A percentile compares a stretch with the other conserved stretches of the same genome.
Conservation (phyloP, 2,113 vertebrate species). For the Gavialis gangeticus region DNA sequence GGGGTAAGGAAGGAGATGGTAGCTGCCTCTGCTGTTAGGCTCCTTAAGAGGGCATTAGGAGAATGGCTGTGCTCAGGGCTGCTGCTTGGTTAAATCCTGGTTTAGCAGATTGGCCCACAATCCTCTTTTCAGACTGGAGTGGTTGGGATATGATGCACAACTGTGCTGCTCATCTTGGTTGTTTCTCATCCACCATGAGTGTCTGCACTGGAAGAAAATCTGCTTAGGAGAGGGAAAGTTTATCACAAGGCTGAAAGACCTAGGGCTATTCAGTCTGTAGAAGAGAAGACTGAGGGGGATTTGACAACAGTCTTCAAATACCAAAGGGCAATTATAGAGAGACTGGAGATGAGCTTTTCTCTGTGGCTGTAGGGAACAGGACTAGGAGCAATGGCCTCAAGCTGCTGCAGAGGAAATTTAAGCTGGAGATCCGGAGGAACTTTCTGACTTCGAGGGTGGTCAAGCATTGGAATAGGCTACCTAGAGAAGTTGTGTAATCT, state of each 20-base stretch:
- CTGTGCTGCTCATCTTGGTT: not conserved
- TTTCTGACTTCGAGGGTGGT: too few relatives aligned
- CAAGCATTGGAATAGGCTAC: too few relatives aligned
- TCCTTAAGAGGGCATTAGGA: slow-evolving; percentile 35
- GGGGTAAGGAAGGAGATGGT: not conserved
- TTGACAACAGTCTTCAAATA: too few relatives aligned
- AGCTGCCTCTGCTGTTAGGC: slow-evolving; percentile 5
- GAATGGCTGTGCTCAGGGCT: not conserved
- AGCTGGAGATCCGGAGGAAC: too few relatives aligned
- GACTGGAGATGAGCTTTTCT: too few relatives aligned
- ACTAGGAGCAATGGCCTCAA: too few relatives aligned
- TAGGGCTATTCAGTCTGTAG: too few relatives aligned
- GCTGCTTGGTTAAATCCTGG: slow-evolving; percentile 57
- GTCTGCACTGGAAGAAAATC: not conserved
- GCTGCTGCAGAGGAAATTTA: too few relatives aligned
- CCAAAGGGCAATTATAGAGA: too few relatives aligned
- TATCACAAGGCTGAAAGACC: not conserved
- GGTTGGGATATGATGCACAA: not conserved
- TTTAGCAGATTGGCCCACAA: slow-evolving; percentile 41
- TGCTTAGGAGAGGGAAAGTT: not conserved
- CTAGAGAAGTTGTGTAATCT: too few relatives aligned
- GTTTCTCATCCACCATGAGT: too few relatives aligned
- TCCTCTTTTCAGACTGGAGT: slow-evolving; percentile 1
- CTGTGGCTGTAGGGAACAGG: too few relatives aligned
- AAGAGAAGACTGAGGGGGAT: not conserved